Evolutionary conservation across 2,113 vertebrate genomes (phyloP).

Genomic region (Thamnophis sirtalis): DNA sequence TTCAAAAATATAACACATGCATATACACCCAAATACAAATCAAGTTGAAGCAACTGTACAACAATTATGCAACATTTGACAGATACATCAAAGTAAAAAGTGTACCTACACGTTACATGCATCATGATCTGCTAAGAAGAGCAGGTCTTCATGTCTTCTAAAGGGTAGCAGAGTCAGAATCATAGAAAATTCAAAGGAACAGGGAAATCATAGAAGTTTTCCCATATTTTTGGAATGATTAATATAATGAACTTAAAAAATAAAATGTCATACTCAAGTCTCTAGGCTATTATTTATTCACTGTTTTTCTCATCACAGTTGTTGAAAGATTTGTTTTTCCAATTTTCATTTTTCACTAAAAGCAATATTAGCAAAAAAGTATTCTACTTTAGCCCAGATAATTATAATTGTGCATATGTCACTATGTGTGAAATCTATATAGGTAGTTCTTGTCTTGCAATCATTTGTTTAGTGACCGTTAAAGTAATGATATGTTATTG

Average conservation of each 20-base stretch:
- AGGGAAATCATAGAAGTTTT: not conserved
- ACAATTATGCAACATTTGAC: not conserved
- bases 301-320: not conserved
- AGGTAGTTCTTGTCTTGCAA: no score
- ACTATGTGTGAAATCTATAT: not conserved
- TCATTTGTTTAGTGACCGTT: no score
- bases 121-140: not conserved
- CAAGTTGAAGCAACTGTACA: not conserved
- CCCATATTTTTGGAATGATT: not conserved
- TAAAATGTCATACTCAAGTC: not conserved
- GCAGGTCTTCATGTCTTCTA: not conserved
- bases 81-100: not conserved
- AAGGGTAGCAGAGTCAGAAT: not conserved
- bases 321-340: not conserved
- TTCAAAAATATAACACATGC: not conserved
- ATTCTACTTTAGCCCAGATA: not conserved
- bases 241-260: not conserved
- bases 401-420: not conserved
- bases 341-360: not conserved
- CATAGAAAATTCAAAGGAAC: not conserved
- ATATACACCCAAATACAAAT: not conserved
- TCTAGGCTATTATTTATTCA: not conserved
- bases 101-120: not conserved
- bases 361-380: not conserved
- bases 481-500: no score